Evolutionary conservation across 2,797 vertebrate species (phyloP).

Genomic region (Cebuella pygmaea): DNA sequence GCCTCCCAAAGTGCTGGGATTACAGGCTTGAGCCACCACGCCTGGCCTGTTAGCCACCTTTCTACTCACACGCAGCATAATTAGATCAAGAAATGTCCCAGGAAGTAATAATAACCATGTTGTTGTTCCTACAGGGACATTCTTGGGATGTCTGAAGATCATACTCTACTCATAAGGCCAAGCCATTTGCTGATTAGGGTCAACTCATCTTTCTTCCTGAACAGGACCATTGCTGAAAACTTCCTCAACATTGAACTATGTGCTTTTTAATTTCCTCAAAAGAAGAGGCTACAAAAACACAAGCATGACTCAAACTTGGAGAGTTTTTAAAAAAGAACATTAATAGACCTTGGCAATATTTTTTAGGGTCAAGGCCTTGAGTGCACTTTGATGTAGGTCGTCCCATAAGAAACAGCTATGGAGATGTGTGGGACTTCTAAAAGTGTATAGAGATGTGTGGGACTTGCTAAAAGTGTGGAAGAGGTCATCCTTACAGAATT

Average conservation of each 20-base stretch:
- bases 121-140: slow-evolving; percentile 27
- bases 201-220: not conserved
- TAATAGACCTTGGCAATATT: slow-evolving; percentile 19
- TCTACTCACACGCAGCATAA: not conserved
- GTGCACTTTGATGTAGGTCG: not conserved
- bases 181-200: slow-evolving; percentile 25
- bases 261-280: slow-evolving; percentile 45
- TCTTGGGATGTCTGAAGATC: not conserved
- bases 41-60: not conserved
- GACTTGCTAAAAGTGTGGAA: slow-evolving; percentile 15
- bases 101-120: not conserved
- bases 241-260: slow-evolving; percentile 1
- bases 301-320: not conserved
- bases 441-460: not conserved
- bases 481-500: not conserved
- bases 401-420: slow-evolving; percentile 7
- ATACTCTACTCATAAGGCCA: not conserved
- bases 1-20: too few relatives aligned
- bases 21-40: too few relatives aligned
- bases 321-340: not conserved
- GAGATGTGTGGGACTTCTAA: not conserved
- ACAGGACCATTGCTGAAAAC: not conserved
- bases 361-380: not conserved
- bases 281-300: slow-evolving; percentile 42
- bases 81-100: slow-evolving; percentile 49